Evolutionary conservation across 1,140 invertebrate genomes (phyloP).

Genomic region (Cyclina sinensis): DNA sequence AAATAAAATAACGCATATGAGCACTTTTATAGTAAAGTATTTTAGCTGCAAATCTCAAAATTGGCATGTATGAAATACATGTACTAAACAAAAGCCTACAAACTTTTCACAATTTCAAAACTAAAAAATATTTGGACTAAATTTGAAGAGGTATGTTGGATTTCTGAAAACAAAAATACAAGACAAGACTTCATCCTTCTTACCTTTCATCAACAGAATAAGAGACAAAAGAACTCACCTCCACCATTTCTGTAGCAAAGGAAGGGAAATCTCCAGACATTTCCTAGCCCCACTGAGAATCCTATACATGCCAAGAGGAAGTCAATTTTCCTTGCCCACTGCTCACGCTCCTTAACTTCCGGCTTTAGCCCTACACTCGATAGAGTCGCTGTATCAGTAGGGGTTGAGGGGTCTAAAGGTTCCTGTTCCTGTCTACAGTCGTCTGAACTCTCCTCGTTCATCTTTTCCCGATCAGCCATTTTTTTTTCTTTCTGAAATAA

Average conservation of each 20-base stretch:
- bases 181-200: no score
- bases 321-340: constrained; percentile 54
- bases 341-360: constrained; percentile 40
- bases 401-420: constrained; percentile 3
- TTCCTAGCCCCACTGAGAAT: constrained; percentile 63
- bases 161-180: no score
- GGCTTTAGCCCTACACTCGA: constrained; percentile 47
- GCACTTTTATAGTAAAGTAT: no score
- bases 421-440: constrained; percentile 21
- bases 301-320: constrained; percentile 63
- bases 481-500: no score
- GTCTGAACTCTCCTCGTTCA: not conserved
- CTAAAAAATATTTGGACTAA: no score
- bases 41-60: no score
- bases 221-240: constrained; percentile 49
- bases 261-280: constrained; percentile 63
- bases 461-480: not conserved
- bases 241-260: constrained; percentile 58
- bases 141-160: no score
- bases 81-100: no score
- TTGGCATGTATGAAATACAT: no score
- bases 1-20: no score
- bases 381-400: constrained; percentile 35
- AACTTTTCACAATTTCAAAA: no score
- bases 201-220: no score